Percentiles rank a stretch among this genome's conserved stretches.
phyloP scores from a whole-genome alignment of 2,888 invertebrate species.

The Ferrisia virgata region DNA sequence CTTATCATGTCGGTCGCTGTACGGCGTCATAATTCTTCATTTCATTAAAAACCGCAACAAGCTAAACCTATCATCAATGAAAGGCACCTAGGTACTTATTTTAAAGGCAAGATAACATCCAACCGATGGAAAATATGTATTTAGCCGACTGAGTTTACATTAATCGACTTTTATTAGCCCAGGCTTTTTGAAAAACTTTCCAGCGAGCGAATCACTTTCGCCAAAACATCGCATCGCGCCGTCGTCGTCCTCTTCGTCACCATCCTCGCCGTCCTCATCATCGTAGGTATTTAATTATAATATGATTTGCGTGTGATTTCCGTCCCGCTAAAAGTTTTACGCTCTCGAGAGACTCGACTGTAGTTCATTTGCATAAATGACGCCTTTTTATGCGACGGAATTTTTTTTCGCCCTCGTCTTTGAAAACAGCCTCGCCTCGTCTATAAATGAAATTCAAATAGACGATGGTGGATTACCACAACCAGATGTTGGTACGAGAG shows the following conservation, averaged over 20 bases:
- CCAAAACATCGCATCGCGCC: no score
- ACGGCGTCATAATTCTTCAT: constrained; percentile 23
- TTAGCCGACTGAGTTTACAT: neutral
- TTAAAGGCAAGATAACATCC: neutral
- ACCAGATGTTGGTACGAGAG: neutral
- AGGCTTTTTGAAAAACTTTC: neutral
- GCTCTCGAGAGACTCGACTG: neutral
- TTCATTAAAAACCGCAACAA: constrained; percentile 1
- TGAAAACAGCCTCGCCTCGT: neutral
- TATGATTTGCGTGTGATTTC: neutral
- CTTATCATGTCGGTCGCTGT: neutral
- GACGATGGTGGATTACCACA: neutral
- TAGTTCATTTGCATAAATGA: neutral
- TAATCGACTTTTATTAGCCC: neutral
- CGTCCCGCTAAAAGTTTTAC: neutral
- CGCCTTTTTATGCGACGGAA: neutral
- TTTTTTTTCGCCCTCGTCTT: neutral
- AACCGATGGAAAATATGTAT: neutral
- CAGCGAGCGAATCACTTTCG: neutral
- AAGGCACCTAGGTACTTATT: neutral
- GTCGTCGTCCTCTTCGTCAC: neutral
- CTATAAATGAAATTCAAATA: neutral
- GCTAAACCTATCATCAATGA: constrained; percentile 6
- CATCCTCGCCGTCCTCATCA: neutral
- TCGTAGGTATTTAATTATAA: neutral